phyloP scores from a whole-genome alignment of 1,140 invertebrate genomes.

The Lordiphosa collinella region DNA sequence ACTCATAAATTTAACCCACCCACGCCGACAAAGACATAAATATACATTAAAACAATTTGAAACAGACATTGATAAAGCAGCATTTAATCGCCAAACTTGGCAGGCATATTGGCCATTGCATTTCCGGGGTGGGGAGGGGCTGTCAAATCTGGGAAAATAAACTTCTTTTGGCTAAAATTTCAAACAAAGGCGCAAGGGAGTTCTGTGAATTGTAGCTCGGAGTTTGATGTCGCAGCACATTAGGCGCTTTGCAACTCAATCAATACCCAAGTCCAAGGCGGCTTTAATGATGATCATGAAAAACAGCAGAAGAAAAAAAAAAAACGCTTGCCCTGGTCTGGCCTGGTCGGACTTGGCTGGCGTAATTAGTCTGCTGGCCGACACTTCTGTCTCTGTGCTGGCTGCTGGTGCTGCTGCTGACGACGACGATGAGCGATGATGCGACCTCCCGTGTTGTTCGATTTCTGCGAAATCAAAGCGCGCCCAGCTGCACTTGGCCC shows the following conservation, averaged over 20 bases:
- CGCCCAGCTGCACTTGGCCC: conserved; percentile 63
- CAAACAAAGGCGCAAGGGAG: conserved; percentile 17
- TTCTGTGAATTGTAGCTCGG: conserved; percentile 58
- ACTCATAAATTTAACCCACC: conserved; percentile 63
- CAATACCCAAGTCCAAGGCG: conserved; percentile 56
- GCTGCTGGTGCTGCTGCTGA: conserved; percentile 18
- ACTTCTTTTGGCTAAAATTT: conserved; percentile 3
- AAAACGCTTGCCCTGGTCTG: not conserved
- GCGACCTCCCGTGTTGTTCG: conserved; percentile 73
- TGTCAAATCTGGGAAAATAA: conserved; percentile 23
- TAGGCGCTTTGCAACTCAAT: conserved; percentile 74
- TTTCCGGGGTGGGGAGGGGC: conserved; percentile 19
- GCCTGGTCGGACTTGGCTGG: conserved; percentile 14
- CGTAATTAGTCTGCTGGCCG: conserved; percentile 74
- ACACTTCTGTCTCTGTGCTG: conserved; percentile 45
- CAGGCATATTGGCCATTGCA: conserved; percentile 34
- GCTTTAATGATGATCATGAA: conserved; percentile 63
- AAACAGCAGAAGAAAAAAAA: conserved; percentile 12
- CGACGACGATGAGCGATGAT: conserved; percentile 66
- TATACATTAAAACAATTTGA: conserved; percentile 63
- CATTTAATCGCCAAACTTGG: conserved; percentile 79
- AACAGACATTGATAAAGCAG: conserved; percentile 61
- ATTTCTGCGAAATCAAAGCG: conserved; percentile 73
- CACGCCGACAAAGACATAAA: conserved; percentile 41
- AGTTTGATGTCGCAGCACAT: conserved; percentile 77